Evolutionary conservation across 2,113 vertebrate species (phyloP), one percentile per base, ranked within the genome.

Genomic region (Equus quagga): DNA sequence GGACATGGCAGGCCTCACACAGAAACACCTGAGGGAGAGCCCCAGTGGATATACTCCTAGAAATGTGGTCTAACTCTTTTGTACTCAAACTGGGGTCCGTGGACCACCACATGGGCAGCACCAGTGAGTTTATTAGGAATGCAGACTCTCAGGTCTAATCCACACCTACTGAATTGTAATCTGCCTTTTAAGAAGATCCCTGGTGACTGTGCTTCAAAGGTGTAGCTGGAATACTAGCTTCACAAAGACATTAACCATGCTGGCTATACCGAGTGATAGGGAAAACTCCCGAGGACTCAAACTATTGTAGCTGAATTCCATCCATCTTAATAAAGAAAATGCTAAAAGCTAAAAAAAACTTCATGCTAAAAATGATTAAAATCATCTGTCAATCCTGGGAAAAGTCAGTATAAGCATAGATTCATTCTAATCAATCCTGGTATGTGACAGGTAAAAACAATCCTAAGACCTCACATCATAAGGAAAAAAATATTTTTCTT

Each of bases 371-470:
- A 80, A 54, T n/a, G 21, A 28, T 17, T 49, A 80, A 62, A 49
- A 58, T 96, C 26, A 96, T 41, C 11, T 31, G 62, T 87, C 26
- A 81, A 33, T 54, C 17, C n/a, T 36, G 60, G 58, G 18, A 70
- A 88, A 64, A 90, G n/a, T 64, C 31, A 5, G 15, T 85, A n/a
- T 84, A 84, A 83, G 31, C 54, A 85, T 31, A 75, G 31, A 58
- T 96, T 64, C 70, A 75, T 62, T 92, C 33, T 76, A 85, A 44
- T 70, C 80, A 89, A 82, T 64, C 23, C 33, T 93, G 41, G 44
- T 15, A 80, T n/a, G 24, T 56, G 44, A 79, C 28, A 79, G 28
- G 54, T 87, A 58, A 83, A 93, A 13, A 62, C 8, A 49, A 60
- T 24, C 8, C 31, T 51, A 86, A 78, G 83, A 49, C 21, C 60